These are phyloP conservation scores for Piprites chloris DNA, from an alignment of 2,113 vertebrate species.

Conservation along the genomic window DNA sequence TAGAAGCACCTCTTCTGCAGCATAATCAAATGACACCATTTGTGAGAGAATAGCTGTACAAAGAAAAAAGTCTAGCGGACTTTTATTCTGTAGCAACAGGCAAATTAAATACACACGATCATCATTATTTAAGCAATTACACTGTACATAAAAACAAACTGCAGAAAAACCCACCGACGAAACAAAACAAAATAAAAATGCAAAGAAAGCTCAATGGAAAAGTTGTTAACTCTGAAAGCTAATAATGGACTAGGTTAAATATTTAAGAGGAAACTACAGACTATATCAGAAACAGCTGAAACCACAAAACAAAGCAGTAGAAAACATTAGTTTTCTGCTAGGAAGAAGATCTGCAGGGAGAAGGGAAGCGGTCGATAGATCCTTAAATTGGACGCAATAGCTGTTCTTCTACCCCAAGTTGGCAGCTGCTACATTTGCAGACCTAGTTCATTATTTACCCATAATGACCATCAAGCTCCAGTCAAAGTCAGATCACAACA, in stretches of 20 bases:
- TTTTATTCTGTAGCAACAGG: slow-evolving; percentile 47
- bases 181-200: slow-evolving; percentile 30
- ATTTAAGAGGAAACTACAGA: slow-evolving; percentile 86
- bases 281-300: slow-evolving; percentile 82
- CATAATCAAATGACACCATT: not conserved
- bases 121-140: slow-evolving; percentile 51
- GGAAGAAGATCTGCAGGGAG: slow-evolving; percentile 80
- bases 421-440: slow-evolving; percentile 88
- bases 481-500: slow-evolving; percentile 87
- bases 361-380: slow-evolving; percentile 83
- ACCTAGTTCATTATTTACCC: slow-evolving; percentile 89
- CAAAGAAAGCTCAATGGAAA: slow-evolving; percentile 67
- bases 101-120: slow-evolving; percentile 64
- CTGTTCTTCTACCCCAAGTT: slow-evolving; percentile 79
- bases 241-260: slow-evolving; percentile 91
- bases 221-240: slow-evolving; percentile 85
- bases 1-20: not conserved
- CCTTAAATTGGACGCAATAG: slow-evolving; percentile 87
- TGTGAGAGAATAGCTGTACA: not conserved
- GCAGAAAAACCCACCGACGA: not conserved
- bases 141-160: slow-evolving; percentile 49
- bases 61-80: slow-evolving; percentile 15
- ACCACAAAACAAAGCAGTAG: slow-evolving; percentile 78
- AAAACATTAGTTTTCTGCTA: slow-evolving; percentile 81
- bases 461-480: slow-evolving; percentile 91